A percentile compares a stretch with the other conserved stretches of the same genome.
phyloP scores from a whole-genome alignment of 2,797 vertebrate species.

The Meda fulgida region DNA sequence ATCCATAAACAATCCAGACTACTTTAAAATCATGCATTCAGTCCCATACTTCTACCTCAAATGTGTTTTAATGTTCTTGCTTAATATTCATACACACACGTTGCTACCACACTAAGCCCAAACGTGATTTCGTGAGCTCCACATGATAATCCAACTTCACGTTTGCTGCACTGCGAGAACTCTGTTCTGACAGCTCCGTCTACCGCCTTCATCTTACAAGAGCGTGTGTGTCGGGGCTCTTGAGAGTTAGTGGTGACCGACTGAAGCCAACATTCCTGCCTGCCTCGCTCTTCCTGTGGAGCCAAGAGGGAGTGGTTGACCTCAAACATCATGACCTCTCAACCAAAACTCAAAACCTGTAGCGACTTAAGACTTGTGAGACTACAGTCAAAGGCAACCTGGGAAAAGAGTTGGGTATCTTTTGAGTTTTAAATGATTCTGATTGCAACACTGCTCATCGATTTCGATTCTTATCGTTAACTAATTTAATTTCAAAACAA shows the following conservation, averaged over 20 bases:
- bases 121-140: neutral
- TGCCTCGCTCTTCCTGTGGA: conserved; percentile 74
- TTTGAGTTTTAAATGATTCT: neutral
- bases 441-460: neutral
- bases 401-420: neutral
- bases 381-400: neutral
- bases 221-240: conserved; percentile 40
- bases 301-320: conserved; percentile 52
- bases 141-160: conserved; percentile 34
- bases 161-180: neutral
- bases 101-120: conserved; percentile 7
- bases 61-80: neutral
- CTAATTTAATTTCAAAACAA: neutral
- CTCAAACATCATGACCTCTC: conserved; percentile 56
- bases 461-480: neutral
- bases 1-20: conserved; percentile 16
- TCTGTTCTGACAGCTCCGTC: conserved; percentile 31
- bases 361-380: neutral
- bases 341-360: conserved; percentile 48
- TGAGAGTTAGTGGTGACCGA: conserved; percentile 62
- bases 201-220: conserved; percentile 33
- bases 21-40: neutral
- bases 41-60: conserved; percentile 9
- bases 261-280: conserved; percentile 60
- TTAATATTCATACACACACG: neutral